A percentile compares a stretch with the other conserved stretches of the same genome.
Evolutionary conservation across 2,797 vertebrate species (phyloP).

Genomic region (Gallirallus australis): DNA sequence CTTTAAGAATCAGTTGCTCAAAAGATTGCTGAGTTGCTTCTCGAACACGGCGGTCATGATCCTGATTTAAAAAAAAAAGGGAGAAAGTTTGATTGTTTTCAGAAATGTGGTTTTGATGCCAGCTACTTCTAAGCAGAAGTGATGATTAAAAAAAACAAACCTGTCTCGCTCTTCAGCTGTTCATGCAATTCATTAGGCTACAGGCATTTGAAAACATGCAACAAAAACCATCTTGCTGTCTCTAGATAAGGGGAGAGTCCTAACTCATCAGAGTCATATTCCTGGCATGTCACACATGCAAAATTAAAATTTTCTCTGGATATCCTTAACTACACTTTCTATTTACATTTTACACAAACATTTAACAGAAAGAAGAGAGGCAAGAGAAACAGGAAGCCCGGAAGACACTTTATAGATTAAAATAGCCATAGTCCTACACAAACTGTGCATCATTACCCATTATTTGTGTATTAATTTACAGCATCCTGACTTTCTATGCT

Average conservation of each 20-base stretch:
- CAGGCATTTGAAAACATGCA: background rate
- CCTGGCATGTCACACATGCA: background rate
- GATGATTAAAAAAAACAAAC: background rate
- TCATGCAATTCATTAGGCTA: background rate
- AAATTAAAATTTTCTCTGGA: background rate
- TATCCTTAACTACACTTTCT: background rate
- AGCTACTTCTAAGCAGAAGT: background rate
- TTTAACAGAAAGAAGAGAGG: background rate
- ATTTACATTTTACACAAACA: background rate
- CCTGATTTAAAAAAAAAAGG: constrained; percentile 76
- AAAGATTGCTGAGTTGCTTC: constrained; percentile 96
- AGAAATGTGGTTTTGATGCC: background rate
- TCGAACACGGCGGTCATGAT: constrained; percentile 94
- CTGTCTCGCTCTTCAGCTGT: background rate
- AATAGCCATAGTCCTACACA: background rate
- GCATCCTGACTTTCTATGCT: background rate
- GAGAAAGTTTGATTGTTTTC: background rate
- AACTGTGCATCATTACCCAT: background rate
- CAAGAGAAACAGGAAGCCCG: background rate
- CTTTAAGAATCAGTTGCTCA: constrained; percentile 94
- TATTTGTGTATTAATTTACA: background rate
- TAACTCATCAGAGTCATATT: background rate
- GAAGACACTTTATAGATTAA: background rate
- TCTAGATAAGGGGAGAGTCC: background rate
- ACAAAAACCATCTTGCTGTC: background rate